Base-by-base conservation (phyloP, 2,797 vertebrate genomes). In the Pseudomugil gertrudae region DNA sequence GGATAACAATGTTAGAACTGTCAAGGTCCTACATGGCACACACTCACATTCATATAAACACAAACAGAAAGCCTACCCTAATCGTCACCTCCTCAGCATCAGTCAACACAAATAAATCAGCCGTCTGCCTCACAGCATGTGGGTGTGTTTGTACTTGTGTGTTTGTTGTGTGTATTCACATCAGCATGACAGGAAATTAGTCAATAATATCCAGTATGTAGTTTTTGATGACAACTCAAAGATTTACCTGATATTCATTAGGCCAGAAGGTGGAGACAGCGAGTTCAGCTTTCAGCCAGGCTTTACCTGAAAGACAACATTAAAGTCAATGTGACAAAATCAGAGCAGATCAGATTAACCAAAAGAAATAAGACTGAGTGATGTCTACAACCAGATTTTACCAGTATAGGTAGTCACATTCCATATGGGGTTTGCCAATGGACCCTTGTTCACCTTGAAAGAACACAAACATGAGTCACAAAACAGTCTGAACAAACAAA, bases 211-310 rank as follows among this genome's bases (percentile, higher is more conserved):
- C 61, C n/a, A 52, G 9, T 45, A 9, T 45, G 43, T 1, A 38
- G 15, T 21, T 2, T 21, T 36, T 60, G 43, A 13, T 33, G 35
- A 32, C 40, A 36, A 23, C 36, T 61, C 3, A 32, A 19, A 3
- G 35, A 30, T 36, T 83, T 95, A 99, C 98, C 97, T 99, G 98
- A 86, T 99, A 99, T 72, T 99, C 96, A 5, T 98, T 99, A 24
- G 98, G 98, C 98, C 98, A 99, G 87, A 99, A 99, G 69, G 98
- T 99, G 93, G 97, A 99, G 84, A 99, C 96, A 0, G 98, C 98
- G 29, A 99, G 91, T 86, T 99, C 98, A 0, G 97, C 98, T 84
- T 94, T 94, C 84, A 96, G 94, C 98, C 98, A 99, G 21, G 95
- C 95, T 89, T 95, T 95, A 59, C 97, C 97, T n/a, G 67, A 5